These are phyloP conservation scores for Anadara kagoshimensis DNA, from an alignment of 1,140 invertebrate genomes.

Conservation along the genomic window DNA sequence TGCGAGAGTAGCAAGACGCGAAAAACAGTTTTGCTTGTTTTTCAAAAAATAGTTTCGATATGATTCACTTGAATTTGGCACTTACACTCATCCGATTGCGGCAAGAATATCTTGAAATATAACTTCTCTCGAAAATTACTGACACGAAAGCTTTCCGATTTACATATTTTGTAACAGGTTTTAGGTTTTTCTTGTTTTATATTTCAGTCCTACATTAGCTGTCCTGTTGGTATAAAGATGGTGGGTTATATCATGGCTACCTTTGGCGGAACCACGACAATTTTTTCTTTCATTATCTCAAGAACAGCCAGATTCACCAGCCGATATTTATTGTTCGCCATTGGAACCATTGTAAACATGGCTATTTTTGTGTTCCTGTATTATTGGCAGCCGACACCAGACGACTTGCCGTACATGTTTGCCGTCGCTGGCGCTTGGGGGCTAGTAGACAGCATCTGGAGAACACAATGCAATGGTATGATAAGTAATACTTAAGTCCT, in stretches of 20 bases:
- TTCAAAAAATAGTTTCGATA: too few species aligned
- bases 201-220: constrained; percentile 92
- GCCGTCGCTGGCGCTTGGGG: constrained; percentile 94
- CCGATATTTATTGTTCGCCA: constrained; percentile 86
- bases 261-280: constrained; percentile 92
- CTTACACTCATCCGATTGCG: too few species aligned
- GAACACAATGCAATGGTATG: constrained; percentile 95
- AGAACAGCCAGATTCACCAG: constrained; percentile 94
- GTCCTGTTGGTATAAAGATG: constrained; percentile 89
- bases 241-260: constrained; percentile 97
- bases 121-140: too few species aligned
- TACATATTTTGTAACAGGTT: too few species aligned
- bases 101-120: too few species aligned
- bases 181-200: too few species aligned
- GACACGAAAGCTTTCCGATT: too few species aligned
- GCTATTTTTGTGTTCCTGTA: constrained; percentile 44
- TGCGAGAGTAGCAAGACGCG: too few species aligned
- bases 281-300: constrained; percentile 92
- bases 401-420: constrained; percentile 87
- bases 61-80: too few species aligned
- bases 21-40: too few species aligned
- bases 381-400: constrained; percentile 85
- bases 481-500: not conserved
- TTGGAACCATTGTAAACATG: constrained; percentile 56
- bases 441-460: constrained; percentile 94